Evolutionary conservation across 1,140 invertebrate species (phyloP).

Genomic region (Schlechtendalia chinensis): DNA sequence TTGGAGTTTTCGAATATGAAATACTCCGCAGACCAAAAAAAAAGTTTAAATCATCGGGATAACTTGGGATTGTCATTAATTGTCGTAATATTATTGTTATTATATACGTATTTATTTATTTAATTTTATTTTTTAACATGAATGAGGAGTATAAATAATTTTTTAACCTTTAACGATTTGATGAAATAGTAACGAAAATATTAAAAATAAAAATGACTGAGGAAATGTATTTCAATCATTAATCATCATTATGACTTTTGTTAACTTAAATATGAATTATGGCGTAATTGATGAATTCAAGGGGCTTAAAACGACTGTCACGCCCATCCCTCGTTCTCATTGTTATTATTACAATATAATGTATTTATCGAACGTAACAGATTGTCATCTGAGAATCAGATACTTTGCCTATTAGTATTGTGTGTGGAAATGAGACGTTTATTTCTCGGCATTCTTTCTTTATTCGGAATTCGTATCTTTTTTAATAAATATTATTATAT

Average conservation of each 20-base stretch:
- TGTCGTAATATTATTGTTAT: background rate
- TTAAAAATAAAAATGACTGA: background rate
- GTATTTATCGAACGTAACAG: slow-evolving; percentile 2
- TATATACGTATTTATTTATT: no score
- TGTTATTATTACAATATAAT: slow-evolving; percentile 16
- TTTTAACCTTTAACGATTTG: background rate
- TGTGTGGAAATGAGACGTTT: background rate
- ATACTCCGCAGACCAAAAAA: no score
- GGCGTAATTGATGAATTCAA: slow-evolving; percentile 1
- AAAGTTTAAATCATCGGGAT: background rate
- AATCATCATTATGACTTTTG: slow-evolving; percentile 26
- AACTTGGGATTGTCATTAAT: background rate
- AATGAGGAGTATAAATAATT: background rate
- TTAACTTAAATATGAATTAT: slow-evolving; percentile 1
- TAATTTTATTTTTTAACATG: background rate
- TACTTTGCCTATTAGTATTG: no score
- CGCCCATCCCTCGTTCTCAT: background rate
- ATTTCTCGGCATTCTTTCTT: no score
- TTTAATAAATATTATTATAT: background rate
- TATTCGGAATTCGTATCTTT: background rate
- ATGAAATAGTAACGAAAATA: background rate
- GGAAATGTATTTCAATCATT: background rate
- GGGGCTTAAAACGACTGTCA: background rate
- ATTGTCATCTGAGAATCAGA: background rate
- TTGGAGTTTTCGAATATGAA: no score